These are phyloP conservation scores for Mionectes macconnelli DNA, from an alignment of 2,113 vertebrate genomes.

Conservation along the genomic window DNA sequence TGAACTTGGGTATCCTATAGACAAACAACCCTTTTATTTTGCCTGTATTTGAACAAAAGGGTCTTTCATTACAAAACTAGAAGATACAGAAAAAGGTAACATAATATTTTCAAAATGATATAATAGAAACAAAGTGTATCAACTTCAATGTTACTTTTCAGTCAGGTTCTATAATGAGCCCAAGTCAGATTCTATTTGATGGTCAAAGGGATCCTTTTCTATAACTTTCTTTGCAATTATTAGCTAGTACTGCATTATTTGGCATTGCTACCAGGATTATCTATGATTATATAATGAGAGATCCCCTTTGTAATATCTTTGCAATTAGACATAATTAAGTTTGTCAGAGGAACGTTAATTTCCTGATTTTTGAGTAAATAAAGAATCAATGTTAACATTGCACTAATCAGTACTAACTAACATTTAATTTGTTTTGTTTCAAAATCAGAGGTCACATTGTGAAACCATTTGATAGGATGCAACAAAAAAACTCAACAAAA, in stretches of 20 bases:
- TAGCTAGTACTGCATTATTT: background rate
- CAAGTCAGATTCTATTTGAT: background rate
- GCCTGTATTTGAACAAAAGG: constrained; percentile 6
- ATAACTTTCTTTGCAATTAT: background rate
- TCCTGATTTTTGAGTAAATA: constrained; percentile 59
- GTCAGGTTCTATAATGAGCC: background rate
- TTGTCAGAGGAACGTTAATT: constrained; percentile 52
- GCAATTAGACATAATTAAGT: constrained; percentile 53
- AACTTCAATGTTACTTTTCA: background rate
- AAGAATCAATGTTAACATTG: constrained; percentile 39
- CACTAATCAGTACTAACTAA: constrained; percentile 51
- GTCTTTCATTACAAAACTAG: constrained; percentile 5
- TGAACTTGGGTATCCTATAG: background rate
- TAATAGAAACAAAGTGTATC: background rate
- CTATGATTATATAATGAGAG: constrained; percentile 21
- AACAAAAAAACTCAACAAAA: background rate
- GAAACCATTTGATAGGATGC: constrained; percentile 24
- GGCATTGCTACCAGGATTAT: background rate
- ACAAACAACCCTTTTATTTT: constrained; percentile 22
- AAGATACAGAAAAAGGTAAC: background rate
- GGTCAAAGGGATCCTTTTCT: background rate
- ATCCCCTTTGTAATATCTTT: constrained; percentile 42
- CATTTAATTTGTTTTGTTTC: constrained; percentile 51
- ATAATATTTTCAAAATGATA: constrained; percentile 20
- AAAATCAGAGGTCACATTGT: constrained; percentile 54